Conservation (phyloP, 2,113 vertebrate species). For the Indri indri region DNA sequence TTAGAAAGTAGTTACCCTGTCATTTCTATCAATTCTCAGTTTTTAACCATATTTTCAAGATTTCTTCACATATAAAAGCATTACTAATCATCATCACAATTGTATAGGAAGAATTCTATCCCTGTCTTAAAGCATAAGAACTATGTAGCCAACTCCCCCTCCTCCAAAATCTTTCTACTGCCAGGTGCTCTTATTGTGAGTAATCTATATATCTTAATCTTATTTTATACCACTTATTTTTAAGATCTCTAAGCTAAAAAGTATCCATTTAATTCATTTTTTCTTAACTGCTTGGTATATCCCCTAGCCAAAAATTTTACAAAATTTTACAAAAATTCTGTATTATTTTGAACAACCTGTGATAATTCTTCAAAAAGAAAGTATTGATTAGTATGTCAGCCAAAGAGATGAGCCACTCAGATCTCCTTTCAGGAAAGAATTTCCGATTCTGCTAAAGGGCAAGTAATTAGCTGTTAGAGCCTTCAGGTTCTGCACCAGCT, state of each 20-base stretch:
- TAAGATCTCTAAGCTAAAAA: slow-evolving; percentile 6
- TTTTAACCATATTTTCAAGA: slow-evolving; percentile 16
- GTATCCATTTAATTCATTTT: neutral
- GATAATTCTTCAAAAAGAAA: neutral
- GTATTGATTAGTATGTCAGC: neutral
- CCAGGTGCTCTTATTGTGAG: neutral
- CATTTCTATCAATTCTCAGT: neutral
- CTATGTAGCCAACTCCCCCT: neutral
- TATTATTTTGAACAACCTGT: neutral
- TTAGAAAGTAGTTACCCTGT: slow-evolving; percentile 6
- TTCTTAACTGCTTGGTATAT: neutral
- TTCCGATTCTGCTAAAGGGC: neutral
- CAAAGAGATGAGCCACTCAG: neutral
- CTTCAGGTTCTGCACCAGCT: neutral
- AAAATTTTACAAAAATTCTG: neutral
- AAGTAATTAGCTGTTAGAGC: neutral
- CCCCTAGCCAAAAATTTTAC: neutral
- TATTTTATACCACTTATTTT: neutral
- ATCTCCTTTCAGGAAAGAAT: slow-evolving; percentile 12
- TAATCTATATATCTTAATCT: neutral
- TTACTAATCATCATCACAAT: neutral
- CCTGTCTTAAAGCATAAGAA: neutral
- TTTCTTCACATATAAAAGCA: neutral
- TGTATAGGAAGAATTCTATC: neutral
- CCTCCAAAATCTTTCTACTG: neutral